Conservation (phyloP, 2,113 vertebrate species). For the Podocnemis expansa region DNA sequence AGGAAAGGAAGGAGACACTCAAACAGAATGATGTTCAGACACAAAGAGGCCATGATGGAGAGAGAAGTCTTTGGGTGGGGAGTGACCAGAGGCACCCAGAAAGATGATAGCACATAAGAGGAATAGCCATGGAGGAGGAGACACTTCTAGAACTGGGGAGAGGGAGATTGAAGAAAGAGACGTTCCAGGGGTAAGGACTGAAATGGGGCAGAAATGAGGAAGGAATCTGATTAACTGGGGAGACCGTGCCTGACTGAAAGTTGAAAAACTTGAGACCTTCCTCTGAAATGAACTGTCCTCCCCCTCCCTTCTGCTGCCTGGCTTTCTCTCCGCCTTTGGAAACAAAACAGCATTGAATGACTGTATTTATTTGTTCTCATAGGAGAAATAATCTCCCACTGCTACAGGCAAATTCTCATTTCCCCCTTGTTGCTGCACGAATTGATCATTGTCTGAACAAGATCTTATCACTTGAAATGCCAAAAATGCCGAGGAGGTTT, state of each 20-base stretch:
- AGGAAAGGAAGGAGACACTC: not conserved
- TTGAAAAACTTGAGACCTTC: not conserved
- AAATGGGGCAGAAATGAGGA: not conserved
- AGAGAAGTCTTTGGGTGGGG: not conserved
- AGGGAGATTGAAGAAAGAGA: not conserved
- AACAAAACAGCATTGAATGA: no score
- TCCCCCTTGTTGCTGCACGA: not conserved
- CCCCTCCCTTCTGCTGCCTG: no score
- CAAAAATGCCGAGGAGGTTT: no score
- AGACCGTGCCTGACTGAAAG: not conserved
- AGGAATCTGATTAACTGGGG: not conserved
- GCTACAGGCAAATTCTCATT: fast-evolving
- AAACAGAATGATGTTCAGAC: not conserved
- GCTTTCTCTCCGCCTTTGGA: no score
- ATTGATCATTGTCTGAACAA: not conserved
- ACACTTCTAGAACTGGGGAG: not conserved
- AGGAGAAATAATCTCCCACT: not conserved
- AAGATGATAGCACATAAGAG: not conserved
- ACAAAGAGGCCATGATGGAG: not conserved
- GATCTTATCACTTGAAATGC: no score
- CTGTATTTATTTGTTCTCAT: no score
- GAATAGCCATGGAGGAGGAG: not conserved
- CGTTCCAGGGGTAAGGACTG: not conserved
- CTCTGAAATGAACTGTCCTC: no score
- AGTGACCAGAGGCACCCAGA: not conserved